Percentiles rank a stretch among this genome's conserved stretches.
These are phyloP conservation scores for Porites lutea DNA, from an alignment of 64 coral and sea anemone genomes.

Conservation along the genomic window DNA sequence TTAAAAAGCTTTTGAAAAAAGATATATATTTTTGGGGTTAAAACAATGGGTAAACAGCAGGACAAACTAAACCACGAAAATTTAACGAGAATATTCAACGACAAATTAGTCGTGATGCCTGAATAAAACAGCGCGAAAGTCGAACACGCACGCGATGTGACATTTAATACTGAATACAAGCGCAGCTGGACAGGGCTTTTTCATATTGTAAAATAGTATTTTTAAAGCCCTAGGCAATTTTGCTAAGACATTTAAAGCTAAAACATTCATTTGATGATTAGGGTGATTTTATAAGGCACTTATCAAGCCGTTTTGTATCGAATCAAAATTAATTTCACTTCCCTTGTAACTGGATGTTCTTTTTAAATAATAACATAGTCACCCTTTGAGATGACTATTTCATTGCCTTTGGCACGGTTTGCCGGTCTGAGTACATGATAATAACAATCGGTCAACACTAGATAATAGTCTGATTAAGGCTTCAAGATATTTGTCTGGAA, in stretches of 20 bases:
- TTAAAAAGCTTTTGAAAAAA: too few relatives aligned
- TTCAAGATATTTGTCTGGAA: neutral
- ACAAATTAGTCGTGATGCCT: too few relatives aligned
- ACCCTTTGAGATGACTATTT: neutral
- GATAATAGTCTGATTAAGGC: neutral
- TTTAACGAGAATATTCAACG: too few relatives aligned
- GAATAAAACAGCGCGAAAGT: too few relatives aligned
- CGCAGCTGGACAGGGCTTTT: too few relatives aligned
- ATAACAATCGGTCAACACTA: neutral
- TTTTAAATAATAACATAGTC: neutral
- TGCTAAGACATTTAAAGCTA: neutral
- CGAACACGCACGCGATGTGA: too few relatives aligned
- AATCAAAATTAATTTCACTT: neutral
- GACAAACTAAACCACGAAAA: too few relatives aligned
- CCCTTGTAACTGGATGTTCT: neutral
- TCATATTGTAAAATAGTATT: neutral
- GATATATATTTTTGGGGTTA: too few relatives aligned
- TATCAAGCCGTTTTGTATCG: constrained; percentile 5
- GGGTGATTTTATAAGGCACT: neutral
- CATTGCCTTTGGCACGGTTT: neutral
- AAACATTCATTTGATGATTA: neutral
- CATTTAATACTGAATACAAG: too few relatives aligned
- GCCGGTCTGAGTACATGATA: neutral
- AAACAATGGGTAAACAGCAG: too few relatives aligned
- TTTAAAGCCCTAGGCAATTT: neutral